Conservation (phyloP, 1,140 invertebrate genomes). For the Drosophila saltans region DNA sequence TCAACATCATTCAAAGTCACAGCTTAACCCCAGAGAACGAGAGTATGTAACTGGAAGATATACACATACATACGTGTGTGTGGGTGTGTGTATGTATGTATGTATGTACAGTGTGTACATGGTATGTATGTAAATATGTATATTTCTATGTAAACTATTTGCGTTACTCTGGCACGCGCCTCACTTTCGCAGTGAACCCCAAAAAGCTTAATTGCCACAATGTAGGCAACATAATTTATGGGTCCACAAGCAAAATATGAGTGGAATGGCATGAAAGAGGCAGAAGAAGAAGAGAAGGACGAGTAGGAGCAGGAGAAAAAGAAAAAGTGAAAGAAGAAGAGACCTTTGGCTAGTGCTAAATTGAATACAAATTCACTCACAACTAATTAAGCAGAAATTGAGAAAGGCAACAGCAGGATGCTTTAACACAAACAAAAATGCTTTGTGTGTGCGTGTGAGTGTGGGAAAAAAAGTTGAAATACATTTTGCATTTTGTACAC, state of each 20-base stretch:
- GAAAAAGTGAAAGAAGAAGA: not conserved
- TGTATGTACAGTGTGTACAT: conserved; percentile 2
- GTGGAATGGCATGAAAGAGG: conserved; percentile 9
- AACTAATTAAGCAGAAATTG: conserved; percentile 69
- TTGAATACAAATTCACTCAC: conserved; percentile 78
- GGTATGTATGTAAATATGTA: conserved; percentile 10
- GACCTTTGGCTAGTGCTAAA: conserved; percentile 36
- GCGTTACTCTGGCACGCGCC: conserved; percentile 12
- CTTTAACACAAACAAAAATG: not conserved
- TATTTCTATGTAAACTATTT: conserved; percentile 15
- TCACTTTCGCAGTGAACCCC: conserved; percentile 15
- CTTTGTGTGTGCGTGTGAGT: too few species aligned
- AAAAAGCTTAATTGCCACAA: conserved; percentile 70
- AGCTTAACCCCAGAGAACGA: conserved; percentile 1
- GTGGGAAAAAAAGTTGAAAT: not conserved
- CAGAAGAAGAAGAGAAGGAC: conserved; percentile 17
- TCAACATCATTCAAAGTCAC: conserved; percentile 1
- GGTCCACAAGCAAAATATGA: conserved; percentile 62
- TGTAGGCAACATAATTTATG: conserved; percentile 78
- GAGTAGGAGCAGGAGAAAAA: not conserved
- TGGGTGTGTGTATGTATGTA: not conserved
- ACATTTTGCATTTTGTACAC: not conserved
- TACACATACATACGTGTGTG: not conserved
- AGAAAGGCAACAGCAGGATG: not conserved
- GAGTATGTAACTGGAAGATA: not conserved